Base-by-base conservation (phyloP, 2,797 vertebrate species). In the Leptatherina wallacei region DNA sequence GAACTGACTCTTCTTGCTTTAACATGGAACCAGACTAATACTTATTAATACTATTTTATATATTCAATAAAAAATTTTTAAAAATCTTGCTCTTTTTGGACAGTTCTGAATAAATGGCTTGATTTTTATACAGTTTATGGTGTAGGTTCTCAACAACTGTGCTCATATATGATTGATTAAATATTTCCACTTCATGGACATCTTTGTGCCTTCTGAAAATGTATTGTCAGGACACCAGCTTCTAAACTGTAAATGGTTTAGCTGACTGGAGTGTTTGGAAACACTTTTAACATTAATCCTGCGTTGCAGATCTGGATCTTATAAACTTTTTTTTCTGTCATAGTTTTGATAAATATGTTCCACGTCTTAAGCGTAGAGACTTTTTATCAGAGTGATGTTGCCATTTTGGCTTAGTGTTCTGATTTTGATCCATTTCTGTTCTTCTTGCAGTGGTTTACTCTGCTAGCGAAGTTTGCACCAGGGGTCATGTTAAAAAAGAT, bases 401-500 rank as follows among this genome's bases (percentile, higher is more conserved):
- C 18, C 10, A 14, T 65, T 61, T 58, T 68, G 40, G 29, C 30
- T 61, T 8, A 1, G 12, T 13, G 22, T 61, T 52, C 32, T 60
- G 29, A 59, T 20, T 59, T 36, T 68, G 29, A 32, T 72, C 51
- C 27, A 24, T 78, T 63, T 27, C 33, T 76, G 4, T 73, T 75
- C 55, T 71, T 64, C 65, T 62, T 70, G 40, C 44, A n/a, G 56
- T 59, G 58, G 29, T 49, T 68, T 60, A 64, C 24, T 81, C 78
- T 65, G 35, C 56, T 40, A 18, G 35, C 75, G 20, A 85, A 81
- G 69, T 83, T 79, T 73, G 40, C 59, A 66, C 65, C 56, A 33
- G 57, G 52, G 84, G 68, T 85, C 69, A 80, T 59, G 55, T 80
- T 87, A 55, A 72, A 84, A 82, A 78, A 51, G 62, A 82, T 82